Conservation (phyloP, 1,140 invertebrate species). For the Bombus cullumanus region DNA sequence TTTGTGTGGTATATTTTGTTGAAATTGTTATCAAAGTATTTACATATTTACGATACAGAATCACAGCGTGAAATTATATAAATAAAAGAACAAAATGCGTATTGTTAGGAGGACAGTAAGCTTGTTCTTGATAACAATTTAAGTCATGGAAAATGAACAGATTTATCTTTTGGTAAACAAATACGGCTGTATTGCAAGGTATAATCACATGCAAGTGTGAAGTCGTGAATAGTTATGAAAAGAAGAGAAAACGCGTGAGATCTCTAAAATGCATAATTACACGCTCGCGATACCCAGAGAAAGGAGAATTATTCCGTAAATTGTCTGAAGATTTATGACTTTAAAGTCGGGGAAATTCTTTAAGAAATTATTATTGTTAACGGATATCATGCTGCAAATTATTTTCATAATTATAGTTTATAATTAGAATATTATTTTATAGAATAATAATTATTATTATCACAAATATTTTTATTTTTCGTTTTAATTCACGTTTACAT, state of each 20-base stretch:
- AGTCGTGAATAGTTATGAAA: slow-evolving; percentile 46
- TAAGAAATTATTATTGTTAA: slow-evolving; percentile 12
- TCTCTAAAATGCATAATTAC: slow-evolving; percentile 68
- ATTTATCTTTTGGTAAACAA: not conserved
- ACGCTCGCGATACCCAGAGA: slow-evolving; percentile 28
- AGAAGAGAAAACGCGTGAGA: slow-evolving; percentile 66
- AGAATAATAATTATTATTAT: too few species aligned
- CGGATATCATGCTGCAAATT: not conserved
- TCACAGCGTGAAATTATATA: not conserved
- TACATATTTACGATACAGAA: too few species aligned
- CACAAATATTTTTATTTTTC: not conserved
- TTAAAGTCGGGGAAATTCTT: not conserved
- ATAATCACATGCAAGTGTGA: slow-evolving; percentile 15
- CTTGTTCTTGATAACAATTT: not conserved
- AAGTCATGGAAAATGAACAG: not conserved
- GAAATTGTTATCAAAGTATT: too few species aligned
- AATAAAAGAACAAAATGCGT: too few species aligned
- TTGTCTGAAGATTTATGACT: slow-evolving; percentile 61
- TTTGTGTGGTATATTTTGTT: too few species aligned
- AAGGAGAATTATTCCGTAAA: slow-evolving; percentile 18
- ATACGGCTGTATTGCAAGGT: not conserved
- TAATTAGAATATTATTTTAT: too few species aligned
- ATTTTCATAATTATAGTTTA: too few species aligned
- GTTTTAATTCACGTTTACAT: not conserved
- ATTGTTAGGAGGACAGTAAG: too few species aligned